Evolutionary conservation across 2,888 invertebrate species (phyloP).

Genomic region (Drosophila demipolita): DNA sequence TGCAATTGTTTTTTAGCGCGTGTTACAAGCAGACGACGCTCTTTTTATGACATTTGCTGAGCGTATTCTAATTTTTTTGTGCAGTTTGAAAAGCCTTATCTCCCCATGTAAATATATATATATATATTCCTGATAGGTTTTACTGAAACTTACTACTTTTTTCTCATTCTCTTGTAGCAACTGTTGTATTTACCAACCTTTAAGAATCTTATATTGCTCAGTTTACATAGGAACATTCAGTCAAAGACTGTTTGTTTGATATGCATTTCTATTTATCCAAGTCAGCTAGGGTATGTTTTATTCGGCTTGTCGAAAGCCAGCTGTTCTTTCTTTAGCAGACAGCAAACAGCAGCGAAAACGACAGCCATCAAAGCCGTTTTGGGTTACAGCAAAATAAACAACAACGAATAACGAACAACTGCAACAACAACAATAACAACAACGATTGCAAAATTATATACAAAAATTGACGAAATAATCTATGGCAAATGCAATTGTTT

Average conservation of each 20-base stretch:
- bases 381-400: conserved; percentile 50
- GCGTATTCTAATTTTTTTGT: not conserved
- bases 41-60: not conserved
- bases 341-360: conserved; percentile 12
- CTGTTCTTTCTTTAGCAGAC: conserved; percentile 34
- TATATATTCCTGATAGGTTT: not conserved
- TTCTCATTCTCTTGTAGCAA: not conserved
- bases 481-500: conserved; percentile 40
- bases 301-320: not conserved
- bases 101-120: too few species aligned
- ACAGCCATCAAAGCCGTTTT: conserved; percentile 59
- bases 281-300: not conserved
- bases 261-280: not conserved
- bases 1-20: conserved; percentile 67
- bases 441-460: conserved; percentile 24
- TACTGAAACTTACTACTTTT: not conserved
- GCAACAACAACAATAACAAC: not conserved
- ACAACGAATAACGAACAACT: conserved; percentile 11
- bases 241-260: not conserved
- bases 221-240: too few species aligned
- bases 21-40: conserved; percentile 56
- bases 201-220: too few species aligned
- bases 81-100: not conserved
- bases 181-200: not conserved
- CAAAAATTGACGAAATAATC: conserved; percentile 52